Conservation (phyloP, 2,888 invertebrate species). For the Metalampra italica region DNA sequence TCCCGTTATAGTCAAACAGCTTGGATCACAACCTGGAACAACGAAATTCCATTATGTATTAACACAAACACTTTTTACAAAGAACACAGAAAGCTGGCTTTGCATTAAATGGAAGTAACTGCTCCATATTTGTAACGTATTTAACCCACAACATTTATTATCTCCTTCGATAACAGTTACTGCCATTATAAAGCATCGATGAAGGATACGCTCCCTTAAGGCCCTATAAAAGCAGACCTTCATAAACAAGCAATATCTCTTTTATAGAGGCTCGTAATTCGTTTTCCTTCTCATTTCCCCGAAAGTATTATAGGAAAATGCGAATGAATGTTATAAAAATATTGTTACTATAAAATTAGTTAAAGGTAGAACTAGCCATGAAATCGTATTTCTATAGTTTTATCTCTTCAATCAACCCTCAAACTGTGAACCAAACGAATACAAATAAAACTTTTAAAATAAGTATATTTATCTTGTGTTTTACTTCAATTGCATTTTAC, state of each 20-base stretch:
- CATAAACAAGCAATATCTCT: slow-evolving; percentile 68
- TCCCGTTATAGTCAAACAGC: slow-evolving; percentile 24
- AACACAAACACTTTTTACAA: slow-evolving; percentile 2
- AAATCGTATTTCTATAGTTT: no score
- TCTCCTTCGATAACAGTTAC: slow-evolving; percentile 54
- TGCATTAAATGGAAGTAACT: slow-evolving; percentile 3
- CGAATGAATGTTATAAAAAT: slow-evolving; percentile 15
- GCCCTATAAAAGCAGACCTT: slow-evolving; percentile 62
- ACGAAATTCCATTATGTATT: slow-evolving; percentile 23
- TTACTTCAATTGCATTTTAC: background rate
- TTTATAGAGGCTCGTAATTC: slow-evolving; percentile 60
- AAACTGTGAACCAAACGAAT: background rate
- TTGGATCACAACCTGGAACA: slow-evolving; percentile 55
- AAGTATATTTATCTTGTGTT: background rate
- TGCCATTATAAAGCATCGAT: slow-evolving; percentile 55
- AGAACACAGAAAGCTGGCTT: background rate
- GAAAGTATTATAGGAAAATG: slow-evolving; percentile 34
- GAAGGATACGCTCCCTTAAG: slow-evolving; percentile 55
- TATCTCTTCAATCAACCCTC: background rate
- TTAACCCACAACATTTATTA: slow-evolving; percentile 46
- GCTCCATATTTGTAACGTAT: slow-evolving; percentile 24
- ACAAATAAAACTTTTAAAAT: slow-evolving; percentile 2
- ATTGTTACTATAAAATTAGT: background rate
- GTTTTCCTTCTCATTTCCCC: slow-evolving; percentile 46
- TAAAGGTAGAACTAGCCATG: background rate